phyloP scores from a whole-genome alignment of 1,140 invertebrate species.

The Trachymyrmex cornetzi region DNA sequence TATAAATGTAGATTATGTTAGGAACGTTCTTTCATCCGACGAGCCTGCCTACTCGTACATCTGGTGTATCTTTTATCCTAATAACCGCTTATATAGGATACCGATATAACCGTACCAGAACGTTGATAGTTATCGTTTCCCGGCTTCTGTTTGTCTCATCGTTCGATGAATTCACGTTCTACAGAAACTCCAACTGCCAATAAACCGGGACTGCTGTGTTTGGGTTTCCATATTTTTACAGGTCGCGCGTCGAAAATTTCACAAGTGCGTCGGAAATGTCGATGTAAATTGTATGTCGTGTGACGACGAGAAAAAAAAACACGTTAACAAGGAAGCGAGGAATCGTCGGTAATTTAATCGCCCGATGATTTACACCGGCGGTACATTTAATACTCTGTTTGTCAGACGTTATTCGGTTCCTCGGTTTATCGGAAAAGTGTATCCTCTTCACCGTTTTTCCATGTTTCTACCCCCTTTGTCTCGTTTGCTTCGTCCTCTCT shows the following conservation, averaged over 20 bases:
- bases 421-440: conserved; percentile 44
- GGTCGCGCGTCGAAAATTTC: conserved; percentile 27
- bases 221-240: conserved; percentile 49
- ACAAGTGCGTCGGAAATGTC: not conserved
- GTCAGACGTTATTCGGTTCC: conserved; percentile 58
- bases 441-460: conserved; percentile 16
- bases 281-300: conserved; percentile 18
- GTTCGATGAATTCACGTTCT: conserved; percentile 40
- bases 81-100: conserved; percentile 33
- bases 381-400: conserved; percentile 54
- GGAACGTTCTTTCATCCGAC: not conserved
- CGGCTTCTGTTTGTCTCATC: conserved; percentile 48
- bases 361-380: conserved; percentile 16
- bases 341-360: conserved; percentile 20
- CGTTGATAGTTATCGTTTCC: conserved; percentile 49
- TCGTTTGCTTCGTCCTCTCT: conserved; percentile 24
- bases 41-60: not conserved
- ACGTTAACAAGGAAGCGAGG: conserved; percentile 11
- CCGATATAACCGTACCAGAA: conserved; percentile 30
- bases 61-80: conserved; percentile 45
- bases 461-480: not conserved
- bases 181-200: conserved; percentile 27
- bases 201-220: conserved; percentile 26
- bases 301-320: not conserved
- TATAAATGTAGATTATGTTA: conserved; percentile 21